Evolutionary conservation across 2,888 invertebrate species (phyloP).

Genomic region (Orgyia antiqua): DNA sequence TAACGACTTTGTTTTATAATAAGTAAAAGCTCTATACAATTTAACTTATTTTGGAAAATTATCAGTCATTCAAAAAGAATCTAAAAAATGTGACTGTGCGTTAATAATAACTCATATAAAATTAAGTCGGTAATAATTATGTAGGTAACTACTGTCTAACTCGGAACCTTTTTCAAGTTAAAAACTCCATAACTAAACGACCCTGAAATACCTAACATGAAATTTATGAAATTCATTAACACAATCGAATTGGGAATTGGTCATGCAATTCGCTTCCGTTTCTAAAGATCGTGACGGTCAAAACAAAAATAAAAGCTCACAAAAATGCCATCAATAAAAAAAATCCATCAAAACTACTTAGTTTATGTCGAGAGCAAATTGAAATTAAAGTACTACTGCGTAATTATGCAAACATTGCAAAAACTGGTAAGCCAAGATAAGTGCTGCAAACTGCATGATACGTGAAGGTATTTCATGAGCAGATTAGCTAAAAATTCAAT

Average conservation of each 20-base stretch:
- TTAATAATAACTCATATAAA: no score
- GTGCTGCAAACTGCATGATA: slow-evolving; percentile 1
- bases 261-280: slow-evolving; percentile 1
- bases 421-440: no score
- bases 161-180: no score
- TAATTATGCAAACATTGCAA: no score
- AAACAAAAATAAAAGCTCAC: not conserved
- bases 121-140: no score
- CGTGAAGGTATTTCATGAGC: slow-evolving; percentile 15
- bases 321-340: slow-evolving; percentile 1
- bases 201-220: not conserved
- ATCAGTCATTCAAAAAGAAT: no score
- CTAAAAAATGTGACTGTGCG: no score
- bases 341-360: not conserved
- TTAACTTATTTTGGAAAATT: no score
- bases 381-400: not conserved
- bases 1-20: no score
- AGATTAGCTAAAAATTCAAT: not conserved
- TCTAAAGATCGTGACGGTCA: not conserved
- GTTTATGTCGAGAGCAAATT: not conserved
- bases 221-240: slow-evolving; percentile 2
- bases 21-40: no score
- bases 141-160: no score
- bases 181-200: not conserved
- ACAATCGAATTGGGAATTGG: not conserved